A percentile compares a stretch with the other conserved stretches of the same genome.
phyloP scores from a whole-genome alignment of 2,888 invertebrate genomes.

The Metallyticus violacea region DNA sequence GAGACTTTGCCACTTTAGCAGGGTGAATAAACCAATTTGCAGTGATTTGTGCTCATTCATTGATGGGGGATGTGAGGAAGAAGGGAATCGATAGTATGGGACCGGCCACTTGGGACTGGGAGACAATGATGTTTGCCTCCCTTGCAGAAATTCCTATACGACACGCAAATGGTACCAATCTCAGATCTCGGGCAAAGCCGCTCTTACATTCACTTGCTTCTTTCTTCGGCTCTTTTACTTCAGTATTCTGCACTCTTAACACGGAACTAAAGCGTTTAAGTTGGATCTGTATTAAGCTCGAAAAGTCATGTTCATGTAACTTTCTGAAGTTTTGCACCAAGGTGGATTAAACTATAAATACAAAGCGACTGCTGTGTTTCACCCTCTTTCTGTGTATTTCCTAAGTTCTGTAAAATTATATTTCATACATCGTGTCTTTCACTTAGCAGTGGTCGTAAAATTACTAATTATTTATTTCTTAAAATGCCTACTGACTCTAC shows the following conservation, averaged over 20 bases:
- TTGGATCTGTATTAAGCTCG: neutral
- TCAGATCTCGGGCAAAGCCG: neutral
- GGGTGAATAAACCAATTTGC: slow-evolving; percentile 31
- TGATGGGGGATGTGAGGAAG: slow-evolving; percentile 4
- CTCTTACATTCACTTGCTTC: neutral
- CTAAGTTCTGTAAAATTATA: no score
- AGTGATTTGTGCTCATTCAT: slow-evolving; percentile 31
- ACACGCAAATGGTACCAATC: neutral
- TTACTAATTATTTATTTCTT: no score
- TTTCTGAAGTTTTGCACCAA: no score
- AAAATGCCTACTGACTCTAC: no score
- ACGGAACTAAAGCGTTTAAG: neutral
- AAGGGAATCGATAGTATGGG: slow-evolving; percentile 9
- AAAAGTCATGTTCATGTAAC: no score
- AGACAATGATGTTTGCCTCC: slow-evolving; percentile 17
- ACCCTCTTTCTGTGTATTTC: no score
- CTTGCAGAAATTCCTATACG: neutral
- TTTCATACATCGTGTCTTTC: no score
- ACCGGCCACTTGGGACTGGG: slow-evolving; percentile 17
- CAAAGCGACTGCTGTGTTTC: no score
- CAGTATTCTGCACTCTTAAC: neutral
- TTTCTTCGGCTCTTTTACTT: neutral
- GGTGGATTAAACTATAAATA: no score
- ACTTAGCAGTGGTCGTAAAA: no score
- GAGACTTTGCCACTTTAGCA: slow-evolving; percentile 27